Base-by-base conservation (phyloP, 2,797 vertebrate genomes). In the Aeoliscus strigatus region DNA sequence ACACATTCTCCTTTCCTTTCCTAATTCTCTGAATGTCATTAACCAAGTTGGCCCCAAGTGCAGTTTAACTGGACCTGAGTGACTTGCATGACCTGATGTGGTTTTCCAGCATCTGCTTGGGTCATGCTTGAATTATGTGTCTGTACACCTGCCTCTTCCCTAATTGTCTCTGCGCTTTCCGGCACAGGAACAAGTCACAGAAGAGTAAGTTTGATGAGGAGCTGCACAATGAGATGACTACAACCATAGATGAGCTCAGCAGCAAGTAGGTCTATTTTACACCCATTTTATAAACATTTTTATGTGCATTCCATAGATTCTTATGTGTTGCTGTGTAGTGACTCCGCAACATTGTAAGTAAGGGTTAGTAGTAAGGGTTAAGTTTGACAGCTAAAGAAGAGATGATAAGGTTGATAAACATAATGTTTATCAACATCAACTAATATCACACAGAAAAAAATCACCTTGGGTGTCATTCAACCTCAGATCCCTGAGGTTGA, bases 161-260 rank as follows among this genome's bases (percentile, higher is more conserved):
- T 72, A 51, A 75, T 67, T 59, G 47, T 66, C 41, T 73, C 24
- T 60, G 37, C 59, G 34, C 35, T 80, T 62, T 68, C 51, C 75
- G 77, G 27, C 55, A 30, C 85, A 97, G 94, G 75, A 95, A 86
- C 44, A 86, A 91, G 7, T 93, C 94, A 65, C 94, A 95, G 77
- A 97, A 91, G 81, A 92, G 88, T 43, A 92, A 90, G 75, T 91
- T 92, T 40, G 94, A 99, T 40, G 94, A 96, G 34, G 92, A 96
- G 67, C 87, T 91, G 14, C 91, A 94, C 13, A 93, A 98, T 14
- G 91, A 97, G 40, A 96, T 98, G 93, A 90, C 92, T 48, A 92
- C 91, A 0, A 92, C 95, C 49, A 97, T 99, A 0, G 94, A 98
- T 47, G 93, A 95, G 46, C 90, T 99, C 66, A 94, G 88, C 54